Conservation (phyloP, 2,888 invertebrate genomes). For the Eupeodes luniger region DNA sequence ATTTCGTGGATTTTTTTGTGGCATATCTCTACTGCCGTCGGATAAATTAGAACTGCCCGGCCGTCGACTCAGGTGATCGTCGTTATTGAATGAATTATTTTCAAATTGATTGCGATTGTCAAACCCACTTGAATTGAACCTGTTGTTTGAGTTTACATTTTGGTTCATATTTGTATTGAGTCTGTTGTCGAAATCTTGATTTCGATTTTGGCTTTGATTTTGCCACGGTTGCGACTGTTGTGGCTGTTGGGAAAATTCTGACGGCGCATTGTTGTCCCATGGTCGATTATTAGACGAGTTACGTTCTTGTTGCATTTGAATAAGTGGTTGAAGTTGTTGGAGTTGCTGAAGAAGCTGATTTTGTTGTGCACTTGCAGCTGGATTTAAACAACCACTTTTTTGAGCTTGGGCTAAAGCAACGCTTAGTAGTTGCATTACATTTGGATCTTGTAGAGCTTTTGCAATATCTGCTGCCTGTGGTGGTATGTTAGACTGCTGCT, state of each 20-base stretch:
- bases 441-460: slow-evolving; percentile 81
- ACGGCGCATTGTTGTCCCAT: neutral
- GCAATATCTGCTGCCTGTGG: slow-evolving; percentile 77
- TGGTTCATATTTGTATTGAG: slow-evolving; percentile 21
- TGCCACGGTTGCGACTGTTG: slow-evolving; percentile 70
- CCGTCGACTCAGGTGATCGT: slow-evolving; percentile 80
- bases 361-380: slow-evolving; percentile 35
- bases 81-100: slow-evolving; percentile 45
- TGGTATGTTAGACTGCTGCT: slow-evolving; percentile 26
- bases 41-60: slow-evolving; percentile 82
- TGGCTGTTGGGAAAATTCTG: slow-evolving; percentile 24
- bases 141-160: slow-evolving; percentile 31
- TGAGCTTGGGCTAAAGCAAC: slow-evolving; percentile 81
- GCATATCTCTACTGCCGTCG: slow-evolving; percentile 83
- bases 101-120: slow-evolving; percentile 45
- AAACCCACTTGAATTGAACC: neutral
- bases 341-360: slow-evolving; percentile 65
- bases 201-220: slow-evolving; percentile 45
- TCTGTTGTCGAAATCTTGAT: slow-evolving; percentile 39
- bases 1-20: slow-evolving; percentile 63
- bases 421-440: slow-evolving; percentile 81
- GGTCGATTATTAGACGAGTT: slow-evolving; percentile 27
- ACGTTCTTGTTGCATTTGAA: slow-evolving; percentile 55
- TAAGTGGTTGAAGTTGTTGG: slow-evolving; percentile 55
- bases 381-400: slow-evolving; percentile 71